Evolutionary conservation across 2,797 vertebrate genomes (phyloP).

Genomic region (Pipistrellus pygmaeus): DNA sequence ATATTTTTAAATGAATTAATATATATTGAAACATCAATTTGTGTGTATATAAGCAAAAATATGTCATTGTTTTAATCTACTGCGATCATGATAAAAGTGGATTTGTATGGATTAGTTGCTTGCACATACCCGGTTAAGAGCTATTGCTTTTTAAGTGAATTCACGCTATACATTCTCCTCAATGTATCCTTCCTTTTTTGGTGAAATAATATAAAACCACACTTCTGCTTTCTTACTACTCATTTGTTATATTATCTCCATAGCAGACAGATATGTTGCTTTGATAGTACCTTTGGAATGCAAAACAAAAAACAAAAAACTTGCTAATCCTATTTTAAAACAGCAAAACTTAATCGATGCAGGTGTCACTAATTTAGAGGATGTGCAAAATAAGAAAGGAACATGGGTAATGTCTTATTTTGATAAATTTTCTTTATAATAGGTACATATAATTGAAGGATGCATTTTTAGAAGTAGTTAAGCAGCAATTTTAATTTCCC

Average conservation of each 20-base stretch:
- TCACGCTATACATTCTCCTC: background rate
- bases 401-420: background rate
- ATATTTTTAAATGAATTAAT: background rate
- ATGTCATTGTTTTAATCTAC: background rate
- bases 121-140: background rate
- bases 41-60: background rate
- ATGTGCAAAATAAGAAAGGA: background rate
- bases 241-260: background rate
- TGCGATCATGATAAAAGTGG: background rate
- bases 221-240: background rate
- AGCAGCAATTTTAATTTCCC: background rate
- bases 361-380: background rate
- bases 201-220: background rate
- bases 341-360: background rate
- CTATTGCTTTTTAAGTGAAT: background rate
- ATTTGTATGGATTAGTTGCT: background rate
- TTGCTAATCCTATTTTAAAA: background rate
- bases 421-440: conserved; percentile 12
- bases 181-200: background rate
- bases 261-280: background rate
- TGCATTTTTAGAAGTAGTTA: background rate
- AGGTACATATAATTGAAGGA: background rate
- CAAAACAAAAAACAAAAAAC: background rate
- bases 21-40: background rate
- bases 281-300: background rate